Evolutionary conservation across 1,140 invertebrate species (phyloP).

Genomic region (Mamestra configurata): DNA sequence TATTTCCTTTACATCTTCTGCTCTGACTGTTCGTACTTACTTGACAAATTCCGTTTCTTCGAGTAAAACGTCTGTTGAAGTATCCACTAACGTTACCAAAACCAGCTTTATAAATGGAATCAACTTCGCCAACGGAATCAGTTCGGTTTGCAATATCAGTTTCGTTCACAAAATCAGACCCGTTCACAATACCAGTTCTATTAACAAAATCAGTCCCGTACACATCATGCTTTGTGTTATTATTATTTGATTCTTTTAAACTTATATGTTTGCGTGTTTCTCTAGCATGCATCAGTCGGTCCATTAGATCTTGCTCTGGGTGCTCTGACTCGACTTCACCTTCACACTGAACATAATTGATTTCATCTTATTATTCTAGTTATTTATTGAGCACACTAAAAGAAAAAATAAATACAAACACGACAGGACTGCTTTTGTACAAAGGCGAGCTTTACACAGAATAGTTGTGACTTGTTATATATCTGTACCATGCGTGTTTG

Average conservation of each 20-base stretch:
- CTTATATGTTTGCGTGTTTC: background rate
- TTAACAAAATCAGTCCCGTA: background rate
- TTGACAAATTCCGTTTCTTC: constrained; percentile 23
- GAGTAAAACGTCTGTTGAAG: background rate
- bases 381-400: no score
- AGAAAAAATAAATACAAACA: no score
- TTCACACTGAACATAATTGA: no score
- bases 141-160: background rate
- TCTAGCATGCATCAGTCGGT: background rate
- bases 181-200: background rate
- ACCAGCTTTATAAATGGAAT: background rate
- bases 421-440: no score
- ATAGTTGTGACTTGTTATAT: no score
- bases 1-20: no score
- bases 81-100: background rate
- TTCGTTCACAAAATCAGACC: background rate
- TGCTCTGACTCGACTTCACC: background rate
- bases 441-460: no score
- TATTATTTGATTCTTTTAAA: background rate
- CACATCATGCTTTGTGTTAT: background rate
- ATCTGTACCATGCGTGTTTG: no score
- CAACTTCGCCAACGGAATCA: background rate
- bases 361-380: no score
- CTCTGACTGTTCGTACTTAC: background rate
- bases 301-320: background rate